Evolutionary conservation across 2,113 vertebrate species (phyloP), one percentile per base, ranked within the genome.

Genomic region (Tachycineta bicolor): DNA sequence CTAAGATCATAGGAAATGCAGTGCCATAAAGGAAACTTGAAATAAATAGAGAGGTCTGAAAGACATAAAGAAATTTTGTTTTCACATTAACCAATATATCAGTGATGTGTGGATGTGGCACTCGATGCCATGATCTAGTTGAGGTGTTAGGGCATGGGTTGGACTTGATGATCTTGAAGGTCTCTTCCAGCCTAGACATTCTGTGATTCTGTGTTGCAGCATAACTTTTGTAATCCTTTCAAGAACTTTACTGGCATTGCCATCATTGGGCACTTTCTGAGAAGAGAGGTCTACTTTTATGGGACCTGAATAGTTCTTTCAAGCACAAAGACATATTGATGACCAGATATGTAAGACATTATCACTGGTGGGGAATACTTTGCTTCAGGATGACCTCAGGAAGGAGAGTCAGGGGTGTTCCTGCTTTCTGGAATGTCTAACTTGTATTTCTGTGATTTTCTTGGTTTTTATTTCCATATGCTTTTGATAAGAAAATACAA

Each of bases 11-110:
- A 77, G 39, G n/a, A 83, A 84, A 79, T 39, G 5, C 5, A 47
- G 46, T 53, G 20, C 29, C 20, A 53, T n/a, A 76, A 83, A 93
- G 49, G 31, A 82, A 82, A 50, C 73, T 24, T 80, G 86, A 90
- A 87, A 86, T 41, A 71, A 92, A 78, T 43, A 64, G 12, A 34
- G 0, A 0, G 8, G 13, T 63, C 25, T 80, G 50, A 90, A 78
- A 43, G 34, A 59, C 23, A 58, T 34, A 14, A 5, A 25, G 63
- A 89, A 82, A 73, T 64, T 49, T 12, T 76, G 6, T 50, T 88
- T 81, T 19, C 25, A 26, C 41, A 4, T 63, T 41, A 77, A 65
- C 33, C 46, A 77, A 59, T 50, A 11, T 46, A 12, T 74, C 62
- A 71, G 23, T 47, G 24, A 34, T 1, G 1, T 37, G 37, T 37